phyloP scores from a whole-genome alignment of 2,113 vertebrate genomes.

The Hydrochoerus hydrochaeris region DNA sequence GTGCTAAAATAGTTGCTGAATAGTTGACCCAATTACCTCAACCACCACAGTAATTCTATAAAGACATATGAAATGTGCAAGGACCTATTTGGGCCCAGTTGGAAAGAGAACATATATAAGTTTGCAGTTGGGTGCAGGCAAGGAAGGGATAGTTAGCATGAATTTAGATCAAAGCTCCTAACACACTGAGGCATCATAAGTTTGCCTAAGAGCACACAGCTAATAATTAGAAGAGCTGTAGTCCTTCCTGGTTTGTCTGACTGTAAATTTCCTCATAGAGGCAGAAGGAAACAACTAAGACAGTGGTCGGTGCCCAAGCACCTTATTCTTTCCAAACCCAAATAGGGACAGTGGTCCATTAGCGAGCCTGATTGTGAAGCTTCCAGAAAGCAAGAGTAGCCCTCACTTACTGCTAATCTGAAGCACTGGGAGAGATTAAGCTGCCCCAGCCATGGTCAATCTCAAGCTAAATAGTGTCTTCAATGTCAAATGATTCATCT shows the following conservation, averaged over 20 bases:
- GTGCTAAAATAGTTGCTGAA: neutral
- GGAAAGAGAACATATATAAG: neutral
- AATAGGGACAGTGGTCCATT: neutral
- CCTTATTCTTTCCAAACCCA: neutral
- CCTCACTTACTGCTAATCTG: neutral
- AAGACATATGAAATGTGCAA: neutral
- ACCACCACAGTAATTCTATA: neutral
- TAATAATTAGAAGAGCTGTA: neutral
- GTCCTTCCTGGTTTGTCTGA: neutral
- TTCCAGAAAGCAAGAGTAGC: neutral
- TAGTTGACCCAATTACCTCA: neutral
- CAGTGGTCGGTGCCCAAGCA: neutral
- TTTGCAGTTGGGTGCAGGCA: neutral
- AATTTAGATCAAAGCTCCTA: neutral
- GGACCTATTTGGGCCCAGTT: neutral
- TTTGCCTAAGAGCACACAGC: neutral
- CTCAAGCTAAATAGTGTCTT: neutral
- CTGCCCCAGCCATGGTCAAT: neutral
- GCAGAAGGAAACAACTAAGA: neutral
- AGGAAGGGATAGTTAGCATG: neutral
- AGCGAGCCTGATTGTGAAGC: neutral
- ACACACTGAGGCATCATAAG: neutral
- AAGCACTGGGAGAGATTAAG: neutral
- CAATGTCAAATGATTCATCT: neutral
- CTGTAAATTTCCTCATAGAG: neutral